Conservation (phyloP, 2,113 vertebrate species). For the Eurystomus gularis region DNA sequence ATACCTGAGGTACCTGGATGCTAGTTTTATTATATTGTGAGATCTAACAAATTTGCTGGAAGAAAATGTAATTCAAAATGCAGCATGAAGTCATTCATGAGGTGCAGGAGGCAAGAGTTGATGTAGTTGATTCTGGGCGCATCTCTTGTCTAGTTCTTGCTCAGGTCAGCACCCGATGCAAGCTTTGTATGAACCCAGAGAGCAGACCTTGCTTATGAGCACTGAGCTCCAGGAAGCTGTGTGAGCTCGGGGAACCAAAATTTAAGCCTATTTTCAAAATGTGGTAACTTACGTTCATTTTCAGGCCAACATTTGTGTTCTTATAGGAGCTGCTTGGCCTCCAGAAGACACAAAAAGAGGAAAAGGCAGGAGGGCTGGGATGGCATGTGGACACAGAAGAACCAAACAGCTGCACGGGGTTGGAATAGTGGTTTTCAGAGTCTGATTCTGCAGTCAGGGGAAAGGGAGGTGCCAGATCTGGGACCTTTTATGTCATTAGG, state of each 20-base stretch:
- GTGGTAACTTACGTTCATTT: background rate
- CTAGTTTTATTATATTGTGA: background rate
- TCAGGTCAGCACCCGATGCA: background rate
- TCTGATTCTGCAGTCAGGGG: background rate
- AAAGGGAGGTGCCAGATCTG: background rate
- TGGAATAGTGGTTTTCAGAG: background rate
- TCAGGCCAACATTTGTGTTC: background rate
- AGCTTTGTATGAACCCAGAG: background rate
- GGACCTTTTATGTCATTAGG: background rate
- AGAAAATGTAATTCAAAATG: background rate
- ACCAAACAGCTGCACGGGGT: fast-evolving
- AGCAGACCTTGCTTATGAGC: background rate
- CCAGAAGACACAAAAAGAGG: background rate
- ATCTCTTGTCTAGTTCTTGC: background rate
- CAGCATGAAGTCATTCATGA: background rate
- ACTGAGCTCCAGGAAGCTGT: background rate
- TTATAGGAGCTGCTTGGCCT: background rate
- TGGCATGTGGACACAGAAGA: background rate
- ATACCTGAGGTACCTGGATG: background rate
- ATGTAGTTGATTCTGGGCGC: background rate
- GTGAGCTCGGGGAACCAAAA: background rate
- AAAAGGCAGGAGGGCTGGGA: background rate
- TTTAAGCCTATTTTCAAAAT: background rate
- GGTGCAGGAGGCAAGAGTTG: background rate
- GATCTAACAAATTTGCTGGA: background rate